A percentile compares a stretch with the other conserved stretches of the same genome.
Evolutionary conservation across 1,140 invertebrate genomes (phyloP).

Genomic region (Aphaenogaster ashmeadi): DNA sequence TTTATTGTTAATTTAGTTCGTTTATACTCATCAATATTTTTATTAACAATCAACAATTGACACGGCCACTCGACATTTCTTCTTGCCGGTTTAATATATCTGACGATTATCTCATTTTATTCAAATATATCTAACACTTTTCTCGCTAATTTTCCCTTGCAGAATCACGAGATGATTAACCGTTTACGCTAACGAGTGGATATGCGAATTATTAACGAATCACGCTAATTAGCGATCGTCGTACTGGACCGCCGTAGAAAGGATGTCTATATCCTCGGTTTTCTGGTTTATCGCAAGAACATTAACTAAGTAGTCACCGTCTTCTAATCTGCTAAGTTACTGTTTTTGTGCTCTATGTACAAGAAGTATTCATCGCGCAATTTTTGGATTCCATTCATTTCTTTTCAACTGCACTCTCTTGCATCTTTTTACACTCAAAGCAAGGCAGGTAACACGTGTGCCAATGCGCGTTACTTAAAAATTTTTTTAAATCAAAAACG

Average conservation of each 20-base stretch:
- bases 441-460: background rate
- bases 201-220: constrained; percentile 30
- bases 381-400: background rate
- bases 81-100: background rate
- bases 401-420: constrained; percentile 5
- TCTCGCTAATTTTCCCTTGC: constrained; percentile 5
- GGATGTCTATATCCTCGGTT: constrained; percentile 1
- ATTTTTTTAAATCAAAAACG: background rate
- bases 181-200: constrained; percentile 19
- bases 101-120: background rate
- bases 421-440: background rate
- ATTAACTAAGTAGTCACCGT: constrained; percentile 38
- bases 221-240: constrained; percentile 35
- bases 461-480: background rate
- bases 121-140: background rate
- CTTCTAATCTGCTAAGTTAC: constrained; percentile 15
- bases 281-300: constrained; percentile 26
- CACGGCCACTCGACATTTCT: constrained; percentile 3
- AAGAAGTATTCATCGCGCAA: constrained; percentile 61
- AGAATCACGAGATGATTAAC: background rate
- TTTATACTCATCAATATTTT: constrained; percentile 35
- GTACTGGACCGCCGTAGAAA: constrained; percentile 13
- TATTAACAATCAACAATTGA: constrained; percentile 58
- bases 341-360: constrained; percentile 82
- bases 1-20: constrained; percentile 20